phyloP scores from a whole-genome alignment of 1,140 invertebrate genomes.

The Penaeus chinensis region DNA sequence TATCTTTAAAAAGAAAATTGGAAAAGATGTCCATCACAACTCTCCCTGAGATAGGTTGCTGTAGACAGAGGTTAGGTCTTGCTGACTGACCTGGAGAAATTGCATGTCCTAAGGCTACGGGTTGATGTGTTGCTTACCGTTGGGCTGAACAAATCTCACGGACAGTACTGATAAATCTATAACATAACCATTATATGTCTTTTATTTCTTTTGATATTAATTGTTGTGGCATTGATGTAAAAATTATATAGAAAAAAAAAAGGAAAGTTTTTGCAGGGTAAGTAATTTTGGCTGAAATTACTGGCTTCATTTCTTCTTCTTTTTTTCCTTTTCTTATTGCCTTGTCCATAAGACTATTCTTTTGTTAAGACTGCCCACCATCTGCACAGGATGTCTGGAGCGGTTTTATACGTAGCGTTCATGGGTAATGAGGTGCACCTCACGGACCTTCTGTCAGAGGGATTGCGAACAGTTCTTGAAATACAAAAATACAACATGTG shows the following conservation, averaged over 20 bases:
- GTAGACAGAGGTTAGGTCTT: not conserved
- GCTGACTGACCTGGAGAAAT: conserved; percentile 15
- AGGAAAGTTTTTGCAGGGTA: too few species aligned
- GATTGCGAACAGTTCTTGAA: too few species aligned
- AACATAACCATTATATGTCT: too few species aligned
- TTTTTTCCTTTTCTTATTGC: too few species aligned
- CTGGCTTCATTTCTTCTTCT: too few species aligned
- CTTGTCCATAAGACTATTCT: too few species aligned
- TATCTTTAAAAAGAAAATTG: not conserved
- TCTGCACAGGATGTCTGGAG: conserved; percentile 16
- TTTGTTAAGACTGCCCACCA: not conserved
- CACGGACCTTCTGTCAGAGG: too few species aligned
- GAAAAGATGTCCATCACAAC: not conserved
- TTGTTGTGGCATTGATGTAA: too few species aligned
- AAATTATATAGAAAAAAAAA: too few species aligned
- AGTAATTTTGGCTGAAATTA: too few species aligned
- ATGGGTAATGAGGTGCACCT: not conserved
- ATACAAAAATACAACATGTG: too few species aligned
- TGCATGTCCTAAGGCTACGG: conserved; percentile 3
- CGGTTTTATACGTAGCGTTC: not conserved
- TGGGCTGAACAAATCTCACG: not conserved
- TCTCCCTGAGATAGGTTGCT: not conserved
- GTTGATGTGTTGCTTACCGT: conserved; percentile 15
- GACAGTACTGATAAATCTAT: conserved; percentile 2
- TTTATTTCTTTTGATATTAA: too few species aligned